Evolutionary conservation across 2,888 invertebrate genomes (phyloP), one percentile per base, ranked within the genome.

Genomic region (Drosophila sordidapex): DNA sequence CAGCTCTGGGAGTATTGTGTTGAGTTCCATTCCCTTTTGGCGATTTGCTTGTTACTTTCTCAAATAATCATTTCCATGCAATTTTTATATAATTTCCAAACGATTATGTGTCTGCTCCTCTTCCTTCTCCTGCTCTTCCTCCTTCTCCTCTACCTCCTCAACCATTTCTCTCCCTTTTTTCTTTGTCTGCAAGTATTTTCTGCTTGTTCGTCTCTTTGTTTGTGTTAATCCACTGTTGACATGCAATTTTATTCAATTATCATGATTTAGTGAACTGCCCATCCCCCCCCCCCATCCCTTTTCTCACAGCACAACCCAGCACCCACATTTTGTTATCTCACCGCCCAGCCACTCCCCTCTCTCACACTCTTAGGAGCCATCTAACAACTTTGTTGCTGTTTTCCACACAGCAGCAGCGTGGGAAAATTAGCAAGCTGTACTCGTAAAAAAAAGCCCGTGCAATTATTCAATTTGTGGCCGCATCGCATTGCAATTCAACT

Each of bases 201-300:
- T 10, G n/a, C 8, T 15, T 15, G 43, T 52, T 51, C 54, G 53
- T 56, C 36, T 63, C 36, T 70, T 54, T 70, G 54, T 75, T 75
- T 81, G 60, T 58, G 67, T 64, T 86, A 83, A 81, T 86, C 69
- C 81, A 72, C 72, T 60, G 77, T 76, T 79, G 79, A 82, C 78
- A 82, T 82, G 88, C 83, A 81, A 89, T 81, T 87, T 85, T 62
- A 87, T 85, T 87, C 90, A 87, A 83, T 89, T 85, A 83, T 82
- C 80, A 70, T 77, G 78, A 89, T 86, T 89, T 87, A 64, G 62
- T 70, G 18, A 43, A 57, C 35, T 61, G 21, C 7, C 56, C 49
- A 48, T 48, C 57, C 33, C 46, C 18, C 31, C 8, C 4, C 35
- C 35, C 51, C 38, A 4, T 21, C 36, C 53, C 21, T 6, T 27